Evolutionary conservation across 2,113 vertebrate species (phyloP), one percentile per base, ranked within the genome.

Genomic region (Solea solea): DNA sequence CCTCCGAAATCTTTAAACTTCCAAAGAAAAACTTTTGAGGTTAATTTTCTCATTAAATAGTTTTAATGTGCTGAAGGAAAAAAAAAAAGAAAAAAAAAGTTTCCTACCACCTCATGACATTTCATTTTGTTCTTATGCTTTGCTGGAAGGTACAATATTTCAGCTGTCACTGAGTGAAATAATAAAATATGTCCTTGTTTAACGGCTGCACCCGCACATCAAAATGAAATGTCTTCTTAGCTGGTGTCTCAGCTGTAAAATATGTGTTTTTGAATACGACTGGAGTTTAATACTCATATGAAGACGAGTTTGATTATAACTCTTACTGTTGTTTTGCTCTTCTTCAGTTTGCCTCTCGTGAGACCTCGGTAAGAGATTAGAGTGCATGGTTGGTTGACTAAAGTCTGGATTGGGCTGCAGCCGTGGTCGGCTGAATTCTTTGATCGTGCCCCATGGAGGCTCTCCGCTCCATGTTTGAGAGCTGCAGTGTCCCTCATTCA

Each of bases 381-480:
- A 56, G 69, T 63, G 64, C 75, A 49, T 72, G 83, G 71, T 80
- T 89, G 87, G 84, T 85, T 86, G 83, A 86, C 82, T 86, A 68
- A 85, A 90, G 84, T 81, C 82, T 79, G 84, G 78, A 64, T 84
- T 84, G 83, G 87, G 84, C 85, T 67, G 85, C 57, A 70, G 81
- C 69, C 69, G 66, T 82, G 85, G 60, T 82, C 84, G 87, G 76
- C 81, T 84, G 79, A 69, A 16, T 80, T 83, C 85, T 90, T 91
- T 90, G 88, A 92, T 92, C 86, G 77, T 70, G 77, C 79, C 83
- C 80, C 83, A 74, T 28, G 66, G 84, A 83, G 82, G 76, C 69
- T 67, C 74, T 76, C 75, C 56, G 40, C 78, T 81, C 72, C 45
- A 16, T 10, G 34, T n/a, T 14, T 55, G 73, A 86, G 65, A 45